Evolutionary conservation across 2,113 vertebrate species (phyloP).

Genomic region (Lasiurus borealis): DNA sequence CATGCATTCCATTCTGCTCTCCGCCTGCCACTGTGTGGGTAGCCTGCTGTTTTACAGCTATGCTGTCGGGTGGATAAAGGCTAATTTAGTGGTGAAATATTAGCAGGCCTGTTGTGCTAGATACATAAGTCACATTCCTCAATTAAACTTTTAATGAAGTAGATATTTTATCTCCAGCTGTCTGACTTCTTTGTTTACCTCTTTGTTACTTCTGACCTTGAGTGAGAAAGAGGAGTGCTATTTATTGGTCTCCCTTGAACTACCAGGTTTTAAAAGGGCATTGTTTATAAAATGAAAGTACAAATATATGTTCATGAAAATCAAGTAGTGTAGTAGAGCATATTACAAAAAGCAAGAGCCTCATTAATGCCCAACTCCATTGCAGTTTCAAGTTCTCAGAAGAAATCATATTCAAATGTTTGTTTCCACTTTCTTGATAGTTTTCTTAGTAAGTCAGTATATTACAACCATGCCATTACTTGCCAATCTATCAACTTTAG

Average conservation of each 20-base stretch:
- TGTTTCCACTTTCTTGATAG: background rate
- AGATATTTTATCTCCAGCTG: background rate
- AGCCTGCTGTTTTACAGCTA: background rate
- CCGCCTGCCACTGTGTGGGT: background rate
- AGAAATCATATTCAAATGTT: background rate
- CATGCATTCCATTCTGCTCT: background rate
- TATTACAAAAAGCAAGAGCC: background rate
- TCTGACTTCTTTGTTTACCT: background rate
- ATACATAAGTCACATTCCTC: background rate
- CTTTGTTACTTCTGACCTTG: background rate
- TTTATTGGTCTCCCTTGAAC: background rate
- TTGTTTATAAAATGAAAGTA: constrained; percentile 1
- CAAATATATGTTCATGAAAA: background rate
- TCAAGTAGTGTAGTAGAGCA: background rate
- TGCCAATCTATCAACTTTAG: background rate
- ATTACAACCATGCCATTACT: background rate
- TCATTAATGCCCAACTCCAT: background rate
- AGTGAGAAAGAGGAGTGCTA: background rate
- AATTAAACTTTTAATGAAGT: constrained; percentile 32
- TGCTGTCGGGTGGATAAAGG: background rate
- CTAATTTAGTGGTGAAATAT: background rate
- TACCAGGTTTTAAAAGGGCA: background rate
- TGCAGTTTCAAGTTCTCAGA: background rate
- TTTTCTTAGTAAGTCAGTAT: constrained; percentile 18
- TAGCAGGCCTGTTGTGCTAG: background rate